Percentiles rank a stretch among this genome's conserved stretches.
phyloP scores from a whole-genome alignment of 2,888 invertebrate genomes.

The Melanotus villosus region DNA sequence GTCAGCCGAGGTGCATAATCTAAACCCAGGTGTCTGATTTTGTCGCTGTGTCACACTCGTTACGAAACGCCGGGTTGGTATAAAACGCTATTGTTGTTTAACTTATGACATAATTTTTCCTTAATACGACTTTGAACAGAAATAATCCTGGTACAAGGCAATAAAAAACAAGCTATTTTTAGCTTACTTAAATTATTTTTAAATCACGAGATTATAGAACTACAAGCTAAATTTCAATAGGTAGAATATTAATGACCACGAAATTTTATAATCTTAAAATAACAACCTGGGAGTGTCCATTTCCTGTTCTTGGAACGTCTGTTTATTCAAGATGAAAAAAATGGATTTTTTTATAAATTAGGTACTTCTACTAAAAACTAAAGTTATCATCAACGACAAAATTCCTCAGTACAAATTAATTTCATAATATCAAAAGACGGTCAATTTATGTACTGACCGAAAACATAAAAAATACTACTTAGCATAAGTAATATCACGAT shows the following conservation, averaged over 20 bases:
- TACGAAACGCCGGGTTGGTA: slow-evolving; percentile 19
- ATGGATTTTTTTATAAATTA: too few relatives aligned
- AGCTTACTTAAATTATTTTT: not conserved
- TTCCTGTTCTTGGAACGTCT: too few relatives aligned
- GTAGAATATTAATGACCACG: not conserved
- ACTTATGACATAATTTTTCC: not conserved
- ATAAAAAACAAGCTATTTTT: not conserved
- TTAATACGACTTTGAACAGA: not conserved
- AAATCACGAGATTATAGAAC: not conserved
- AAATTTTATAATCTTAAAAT: not conserved
- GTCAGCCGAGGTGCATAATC: slow-evolving; percentile 53
- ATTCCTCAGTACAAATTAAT: too few relatives aligned
- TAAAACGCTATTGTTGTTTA: slow-evolving; percentile 24
- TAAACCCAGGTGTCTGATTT: slow-evolving; percentile 47
- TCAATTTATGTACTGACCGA: not conserved
- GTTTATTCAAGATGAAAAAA: too few relatives aligned
- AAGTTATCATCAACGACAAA: too few relatives aligned
- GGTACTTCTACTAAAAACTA: too few relatives aligned
- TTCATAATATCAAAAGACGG: not conserved
- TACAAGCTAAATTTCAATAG: not conserved
- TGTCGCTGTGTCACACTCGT: slow-evolving; percentile 40
- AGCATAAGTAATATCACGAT: slow-evolving; percentile 13
- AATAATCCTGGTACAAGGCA: not conserved
- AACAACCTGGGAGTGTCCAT: not conserved
- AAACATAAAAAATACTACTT: not conserved